Evolutionary conservation across 1,140 invertebrate genomes (phyloP), one percentile per base, ranked within the genome.

Genomic region (Helicoverpa zea): DNA sequence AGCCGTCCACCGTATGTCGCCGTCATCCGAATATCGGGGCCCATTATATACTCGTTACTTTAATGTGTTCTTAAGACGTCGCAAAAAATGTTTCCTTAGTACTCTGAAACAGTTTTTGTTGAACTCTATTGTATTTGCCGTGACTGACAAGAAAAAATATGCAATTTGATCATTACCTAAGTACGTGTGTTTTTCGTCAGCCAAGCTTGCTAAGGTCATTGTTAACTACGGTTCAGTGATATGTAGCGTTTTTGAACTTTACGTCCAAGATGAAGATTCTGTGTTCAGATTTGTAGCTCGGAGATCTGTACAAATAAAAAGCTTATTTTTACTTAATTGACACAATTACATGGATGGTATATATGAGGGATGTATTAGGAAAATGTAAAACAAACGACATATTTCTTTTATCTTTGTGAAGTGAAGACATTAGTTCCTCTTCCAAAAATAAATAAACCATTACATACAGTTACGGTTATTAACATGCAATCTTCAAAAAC

Each of bases 31-130:
- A 85, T 82, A 72, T 83, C 75, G 77, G 35, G 35, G 43, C 23
- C 79, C 83, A 87, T 87, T 87, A 87, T 83, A 87, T 84, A 77
- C 78, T 83, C 86, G 51, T 87, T 87, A 87, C 68, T 54, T 43
- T 82, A 81, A 80, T 66, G 74, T 78, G 68, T 61, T 80, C 82
- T 76, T 76, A 63, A 29, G 58, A 82, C 49, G 70, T 84, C 58
- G 74, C 52, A 82, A 86, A 84, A 81, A 86, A 77, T 52, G 14
- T 66, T 81, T 81, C 58, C 58, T 54, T 80, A 68, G 52, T 66
- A 14, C 30, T 13, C 16, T 59, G 35, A 76, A 43, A 70, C 58
- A 81, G 35, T 76, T 68, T 83, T 80, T 83, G 72, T 29, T 56
- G 23, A 13, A 61, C 29, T 30, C 68, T 58, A 79, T 63, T 78